Percentiles rank a stretch among this genome's conserved stretches.
Conservation (phyloP, 2,797 vertebrate genomes). For the Thalassophryne amazonica region DNA sequence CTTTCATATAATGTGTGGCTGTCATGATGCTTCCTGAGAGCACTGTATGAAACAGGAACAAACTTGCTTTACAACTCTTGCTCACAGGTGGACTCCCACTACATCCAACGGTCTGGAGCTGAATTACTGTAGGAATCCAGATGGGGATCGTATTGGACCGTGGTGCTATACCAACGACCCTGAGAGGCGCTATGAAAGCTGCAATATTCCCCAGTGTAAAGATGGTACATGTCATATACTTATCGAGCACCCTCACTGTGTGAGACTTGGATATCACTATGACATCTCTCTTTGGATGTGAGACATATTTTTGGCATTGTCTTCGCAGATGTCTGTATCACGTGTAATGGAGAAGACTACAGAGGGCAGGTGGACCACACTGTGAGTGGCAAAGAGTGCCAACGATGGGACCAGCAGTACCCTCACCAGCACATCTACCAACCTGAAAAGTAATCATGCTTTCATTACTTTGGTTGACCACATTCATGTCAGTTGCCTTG, state of each 20-base stretch:
- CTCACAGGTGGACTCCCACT: slow-evolving; percentile 83
- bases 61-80: no score
- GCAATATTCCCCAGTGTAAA: slow-evolving; percentile 89
- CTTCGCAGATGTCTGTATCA: slow-evolving; percentile 83
- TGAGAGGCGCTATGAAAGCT: slow-evolving; percentile 84
- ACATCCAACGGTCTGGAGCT: slow-evolving; percentile 86
- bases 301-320: neutral
- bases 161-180: slow-evolving; percentile 94
- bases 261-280: neutral
- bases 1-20: neutral
- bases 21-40: neutral
- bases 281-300: neutral
- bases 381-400: slow-evolving; percentile 85
- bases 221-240: slow-evolving; percentile 73
- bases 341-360: slow-evolving; percentile 94
- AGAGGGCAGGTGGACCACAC: slow-evolving; percentile 88
- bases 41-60: neutral
- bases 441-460: slow-evolving; percentile 83
- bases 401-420: slow-evolving; percentile 94
- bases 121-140: slow-evolving; percentile 94
- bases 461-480: neutral
- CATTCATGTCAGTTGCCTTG: neutral
- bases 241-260: no score
- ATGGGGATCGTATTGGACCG: slow-evolving; percentile 84
- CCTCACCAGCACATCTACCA: slow-evolving; percentile 92